phyloP scores from a whole-genome alignment of 1,140 invertebrate species.

The Meloidogyne hapla region DNA sequence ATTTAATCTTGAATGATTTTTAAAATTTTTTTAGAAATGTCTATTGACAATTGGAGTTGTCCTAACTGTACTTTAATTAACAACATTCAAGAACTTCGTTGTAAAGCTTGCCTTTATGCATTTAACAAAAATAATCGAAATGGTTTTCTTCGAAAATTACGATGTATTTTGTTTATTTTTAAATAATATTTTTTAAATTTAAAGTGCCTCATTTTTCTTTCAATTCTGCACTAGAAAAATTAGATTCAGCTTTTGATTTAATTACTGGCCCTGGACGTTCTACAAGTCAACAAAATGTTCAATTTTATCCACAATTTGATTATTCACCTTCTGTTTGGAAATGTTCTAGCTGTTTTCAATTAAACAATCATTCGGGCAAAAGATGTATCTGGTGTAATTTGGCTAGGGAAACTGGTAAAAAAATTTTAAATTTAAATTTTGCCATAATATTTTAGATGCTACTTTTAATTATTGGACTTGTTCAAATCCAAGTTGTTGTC shows the following conservation, averaged over 20 bases:
- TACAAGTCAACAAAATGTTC: neutral
- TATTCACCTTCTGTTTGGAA: slow-evolving; percentile 12
- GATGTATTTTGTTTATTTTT: slow-evolving; percentile 27
- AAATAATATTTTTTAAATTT: slow-evolving; percentile 6
- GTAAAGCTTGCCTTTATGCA: slow-evolving; percentile 23
- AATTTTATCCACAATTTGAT: slow-evolving; percentile 16
- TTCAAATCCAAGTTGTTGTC: slow-evolving; percentile 26
- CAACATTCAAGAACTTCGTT: slow-evolving; percentile 12
- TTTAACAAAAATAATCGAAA: slow-evolving; percentile 18
- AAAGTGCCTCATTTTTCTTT: slow-evolving; percentile 28
- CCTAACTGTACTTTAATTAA: slow-evolving; percentile 39
- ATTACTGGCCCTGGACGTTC: slow-evolving; percentile 11
- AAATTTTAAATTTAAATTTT: slow-evolving; percentile 1
- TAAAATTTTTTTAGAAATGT: neutral
- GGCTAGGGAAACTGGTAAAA: slow-evolving; percentile 1
- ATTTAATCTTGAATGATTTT: neutral
- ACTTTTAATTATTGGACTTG: slow-evolving; percentile 25
- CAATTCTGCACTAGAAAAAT: slow-evolving; percentile 26
- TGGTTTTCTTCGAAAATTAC: slow-evolving; percentile 29
- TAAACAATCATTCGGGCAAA: slow-evolving; percentile 12
- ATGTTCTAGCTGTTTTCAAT: slow-evolving; percentile 30
- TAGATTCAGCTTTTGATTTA: slow-evolving; percentile 40
- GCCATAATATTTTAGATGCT: slow-evolving; percentile 24
- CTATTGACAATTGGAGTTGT: slow-evolving; percentile 33
- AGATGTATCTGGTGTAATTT: slow-evolving; percentile 36